Conservation (phyloP, 2,888 invertebrate species). For the Stenodera caucasica region DNA sequence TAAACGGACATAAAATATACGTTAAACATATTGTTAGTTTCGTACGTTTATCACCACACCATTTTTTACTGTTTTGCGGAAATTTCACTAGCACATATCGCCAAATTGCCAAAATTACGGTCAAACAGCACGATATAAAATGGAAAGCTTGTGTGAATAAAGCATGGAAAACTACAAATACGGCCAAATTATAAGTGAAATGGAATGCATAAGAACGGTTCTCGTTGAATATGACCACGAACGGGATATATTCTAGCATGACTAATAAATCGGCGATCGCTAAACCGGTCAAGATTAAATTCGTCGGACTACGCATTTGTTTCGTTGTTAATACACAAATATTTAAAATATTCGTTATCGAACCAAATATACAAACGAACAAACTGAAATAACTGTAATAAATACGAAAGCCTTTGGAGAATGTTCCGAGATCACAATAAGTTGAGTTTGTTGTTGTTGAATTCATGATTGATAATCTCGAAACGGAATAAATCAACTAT, state of each 20-base stretch:
- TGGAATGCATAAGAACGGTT: slow-evolving; percentile 59
- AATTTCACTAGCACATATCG: slow-evolving; percentile 82
- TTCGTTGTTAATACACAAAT: slow-evolving; percentile 88
- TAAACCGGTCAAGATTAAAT: slow-evolving; percentile 84
- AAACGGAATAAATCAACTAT: too few relatives aligned
- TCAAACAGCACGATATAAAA: slow-evolving; percentile 91
- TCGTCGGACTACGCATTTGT: slow-evolving; percentile 89
- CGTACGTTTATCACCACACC: slow-evolving; percentile 81
- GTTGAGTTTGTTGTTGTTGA: slow-evolving; percentile 27
- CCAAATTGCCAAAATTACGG: slow-evolving; percentile 90
- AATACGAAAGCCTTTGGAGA: slow-evolving; percentile 67
- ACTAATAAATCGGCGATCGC: slow-evolving; percentile 93
- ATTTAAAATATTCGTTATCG: slow-evolving; percentile 86
- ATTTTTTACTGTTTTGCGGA: slow-evolving; percentile 77
- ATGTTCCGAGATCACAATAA: slow-evolving; percentile 60
- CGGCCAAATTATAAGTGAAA: slow-evolving; percentile 73
- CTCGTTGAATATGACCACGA: slow-evolving; percentile 72
- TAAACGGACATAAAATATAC: slow-evolving; percentile 78
- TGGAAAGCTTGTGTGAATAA: slow-evolving; percentile 86
- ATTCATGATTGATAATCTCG: slow-evolving; percentile 16
- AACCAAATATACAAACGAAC: slow-evolving; percentile 85
- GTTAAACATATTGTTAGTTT: slow-evolving; percentile 74
- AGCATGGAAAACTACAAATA: slow-evolving; percentile 84
- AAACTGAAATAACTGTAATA: slow-evolving; percentile 85
- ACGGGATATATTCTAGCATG: slow-evolving; percentile 92